Base-by-base conservation (phyloP, 2,113 vertebrate species). In the Centrocercus urophasianus region DNA sequence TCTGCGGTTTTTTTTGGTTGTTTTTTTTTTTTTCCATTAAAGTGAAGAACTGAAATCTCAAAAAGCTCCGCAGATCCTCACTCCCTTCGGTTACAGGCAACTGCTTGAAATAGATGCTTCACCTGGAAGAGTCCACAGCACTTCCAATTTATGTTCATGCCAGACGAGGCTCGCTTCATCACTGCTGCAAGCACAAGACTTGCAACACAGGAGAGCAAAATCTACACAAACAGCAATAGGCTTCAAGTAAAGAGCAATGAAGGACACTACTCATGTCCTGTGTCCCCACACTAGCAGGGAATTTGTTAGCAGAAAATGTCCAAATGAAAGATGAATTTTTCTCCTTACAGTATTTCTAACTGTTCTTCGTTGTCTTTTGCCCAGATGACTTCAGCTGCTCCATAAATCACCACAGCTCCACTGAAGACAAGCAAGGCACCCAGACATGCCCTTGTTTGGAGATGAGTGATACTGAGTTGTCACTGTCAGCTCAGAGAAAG, bases 341-440 rank as follows among this genome's bases (percentile, higher is more conserved):
- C 70, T 76, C 63, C 87, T 87, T 65, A 79, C 78, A 73, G 71
- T 83, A 86, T 78, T 90, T 93, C 74, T 95, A 84, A 83, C 90
- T 70, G 36, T 38, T 95, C 71, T 42, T 86, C 0, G 0, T 36
- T 83, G 91, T 89, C 48, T 93, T 90, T 95, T 92, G 59, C 77
- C 57, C 86, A 63, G 86, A 94, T 74, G 82, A 82, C 74, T 87
- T 94, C 89, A 91, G 81, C 88, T 82, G 56, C 90, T 95, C 84
- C 83, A 94, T 94, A 96, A 96, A 94, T 96, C 96, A 96, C 65
- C 1, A 3, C 66, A 90, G 81, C 59, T 93, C 67, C 60, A 42
- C 15, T 1, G 75, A 89, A 89, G 94, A 79, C 84, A 93, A 75
- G 73, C 66, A 45, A 77, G 91, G 71, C 95, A 87, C 74, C 90